phyloP scores from a whole-genome alignment of 1,140 invertebrate genomes.

The Hylyphantes graminicola region DNA sequence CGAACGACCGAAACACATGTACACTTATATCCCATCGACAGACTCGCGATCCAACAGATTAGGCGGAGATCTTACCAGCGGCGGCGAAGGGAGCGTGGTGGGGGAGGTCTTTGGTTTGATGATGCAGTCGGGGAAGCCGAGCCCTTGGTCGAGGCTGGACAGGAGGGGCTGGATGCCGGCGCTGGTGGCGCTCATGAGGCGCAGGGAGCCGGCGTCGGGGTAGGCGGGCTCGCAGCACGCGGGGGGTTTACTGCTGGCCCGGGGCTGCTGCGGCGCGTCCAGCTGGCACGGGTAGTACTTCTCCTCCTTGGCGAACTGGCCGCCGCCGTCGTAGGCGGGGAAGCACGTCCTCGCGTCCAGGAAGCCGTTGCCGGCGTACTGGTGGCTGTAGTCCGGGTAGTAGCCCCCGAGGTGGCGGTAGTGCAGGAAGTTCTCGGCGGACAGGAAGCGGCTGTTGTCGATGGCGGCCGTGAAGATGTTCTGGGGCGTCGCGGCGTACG shows the following conservation, averaged over 20 bases:
- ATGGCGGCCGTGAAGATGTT: constrained; percentile 75
- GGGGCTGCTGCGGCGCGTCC: constrained; percentile 59
- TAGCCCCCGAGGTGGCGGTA: constrained; percentile 79
- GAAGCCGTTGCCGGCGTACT: constrained; percentile 79
- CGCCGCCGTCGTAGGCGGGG: constrained; percentile 68
- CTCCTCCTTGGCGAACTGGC: constrained; percentile 68
- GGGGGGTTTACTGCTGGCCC: constrained; percentile 38
- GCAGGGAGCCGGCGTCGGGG: constrained; percentile 30
- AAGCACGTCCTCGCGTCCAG: constrained; percentile 71
- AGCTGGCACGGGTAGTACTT: constrained; percentile 76
- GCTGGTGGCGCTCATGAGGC: constrained; percentile 60
- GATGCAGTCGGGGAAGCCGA: background rate
- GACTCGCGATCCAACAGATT: no score
- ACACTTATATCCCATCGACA: no score
- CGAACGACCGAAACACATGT: background rate
- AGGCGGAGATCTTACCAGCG: no score
- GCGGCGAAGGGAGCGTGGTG: no score
- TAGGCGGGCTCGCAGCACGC: constrained; percentile 58
- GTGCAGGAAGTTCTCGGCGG: constrained; percentile 83
- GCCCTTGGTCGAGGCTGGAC: constrained; percentile 48
- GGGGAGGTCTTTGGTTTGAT: no score
- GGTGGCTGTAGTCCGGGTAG: constrained; percentile 77
- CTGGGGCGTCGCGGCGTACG: constrained; percentile 73
- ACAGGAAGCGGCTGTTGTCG: constrained; percentile 73
- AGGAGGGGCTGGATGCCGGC: constrained; percentile 57